Evolutionary conservation across 2,797 vertebrate species (phyloP), one percentile per base, ranked within the genome.

Genomic region (Pseudochirops cupreus): DNA sequence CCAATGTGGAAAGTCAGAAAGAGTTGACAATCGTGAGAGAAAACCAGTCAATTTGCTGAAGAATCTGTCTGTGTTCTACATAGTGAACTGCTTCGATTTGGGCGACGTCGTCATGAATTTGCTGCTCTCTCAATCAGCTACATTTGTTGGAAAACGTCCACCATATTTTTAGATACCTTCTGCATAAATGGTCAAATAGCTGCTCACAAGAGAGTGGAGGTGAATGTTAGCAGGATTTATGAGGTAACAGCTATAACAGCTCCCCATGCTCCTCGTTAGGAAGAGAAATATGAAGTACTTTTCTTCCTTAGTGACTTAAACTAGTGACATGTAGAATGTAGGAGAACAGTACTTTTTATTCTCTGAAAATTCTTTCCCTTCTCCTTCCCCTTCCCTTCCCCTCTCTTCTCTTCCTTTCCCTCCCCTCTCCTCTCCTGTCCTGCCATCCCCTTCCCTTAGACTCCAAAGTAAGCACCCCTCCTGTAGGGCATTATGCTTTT

Each of bases 341-440:
- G 62, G 62, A 74, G 39, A 82, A 82, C 9, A 46, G 74, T 11
- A 46, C 10, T 46, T 82, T 82, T 82, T 82, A 82, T 46, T 82
- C 39, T 2, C 9, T 82, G 9, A 46, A 82, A 46, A 82, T 1
- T 18, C 21, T 31, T 13, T 1, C 31, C 28, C 4, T 10, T 14
- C 21, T 9, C 39, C 21, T 26, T 24, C 67, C 18, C 21, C 11
- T 10, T 7, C 0, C 1, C 6, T 14, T 5, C 9, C 12, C 1
- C 31, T 6, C 13, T 0, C 1, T 18, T 33, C 1, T 24, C 21
- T 12, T 5, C 58, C 10, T 11, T 0, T 14, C 67, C n/a, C n/a
- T 18, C 1, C 9, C 29, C 28, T 5, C 1, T 5, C 31, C 3
- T 5, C 14, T 12, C 14, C 55, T 55, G 0, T 12, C 55, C 3